Evolutionary conservation across 2,797 vertebrate genomes (phyloP).

Genomic region (Valencia hispanica): DNA sequence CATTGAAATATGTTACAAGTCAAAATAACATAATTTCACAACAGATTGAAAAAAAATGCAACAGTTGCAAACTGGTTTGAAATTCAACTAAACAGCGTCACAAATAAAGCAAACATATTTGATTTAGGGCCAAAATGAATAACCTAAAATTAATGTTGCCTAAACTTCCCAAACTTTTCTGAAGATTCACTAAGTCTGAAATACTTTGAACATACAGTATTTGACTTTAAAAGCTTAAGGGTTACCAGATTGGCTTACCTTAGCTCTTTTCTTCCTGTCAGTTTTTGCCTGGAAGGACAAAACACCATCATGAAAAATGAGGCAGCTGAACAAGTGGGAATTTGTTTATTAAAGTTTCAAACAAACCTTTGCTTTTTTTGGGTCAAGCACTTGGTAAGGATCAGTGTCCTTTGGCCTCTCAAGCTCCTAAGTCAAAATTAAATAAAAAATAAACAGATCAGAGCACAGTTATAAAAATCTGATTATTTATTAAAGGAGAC

Average conservation of each 20-base stretch:
- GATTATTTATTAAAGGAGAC: background rate
- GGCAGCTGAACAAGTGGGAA: background rate
- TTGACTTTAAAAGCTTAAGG: background rate
- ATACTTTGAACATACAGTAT: background rate
- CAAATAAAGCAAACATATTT: background rate
- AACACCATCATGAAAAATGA: background rate
- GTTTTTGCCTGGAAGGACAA: conserved; percentile 58
- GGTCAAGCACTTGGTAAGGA: conserved; percentile 53
- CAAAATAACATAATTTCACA: too few species aligned
- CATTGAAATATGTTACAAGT: background rate
- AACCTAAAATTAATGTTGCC: background rate
- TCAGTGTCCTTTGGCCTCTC: conserved; percentile 36
- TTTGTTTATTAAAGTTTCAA: background rate
- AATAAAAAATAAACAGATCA: background rate
- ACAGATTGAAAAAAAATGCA: too few species aligned
- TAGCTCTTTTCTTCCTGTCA: conserved; percentile 55
- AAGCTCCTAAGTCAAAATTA: conserved; percentile 52
- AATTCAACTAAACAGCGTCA: background rate
- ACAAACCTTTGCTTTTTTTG: conserved; percentile 51
- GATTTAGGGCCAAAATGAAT: background rate
- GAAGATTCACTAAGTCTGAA: background rate
- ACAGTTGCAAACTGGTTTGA: background rate
- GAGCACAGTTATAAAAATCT: background rate
- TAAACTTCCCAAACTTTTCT: too few species aligned
- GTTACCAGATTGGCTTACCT: conserved; percentile 42